A percentile compares a stretch with the other conserved stretches of the same genome.
These are phyloP conservation scores for Epistrophe grossulariae DNA, from an alignment of 2,888 invertebrate species.

Conservation along the genomic window DNA sequence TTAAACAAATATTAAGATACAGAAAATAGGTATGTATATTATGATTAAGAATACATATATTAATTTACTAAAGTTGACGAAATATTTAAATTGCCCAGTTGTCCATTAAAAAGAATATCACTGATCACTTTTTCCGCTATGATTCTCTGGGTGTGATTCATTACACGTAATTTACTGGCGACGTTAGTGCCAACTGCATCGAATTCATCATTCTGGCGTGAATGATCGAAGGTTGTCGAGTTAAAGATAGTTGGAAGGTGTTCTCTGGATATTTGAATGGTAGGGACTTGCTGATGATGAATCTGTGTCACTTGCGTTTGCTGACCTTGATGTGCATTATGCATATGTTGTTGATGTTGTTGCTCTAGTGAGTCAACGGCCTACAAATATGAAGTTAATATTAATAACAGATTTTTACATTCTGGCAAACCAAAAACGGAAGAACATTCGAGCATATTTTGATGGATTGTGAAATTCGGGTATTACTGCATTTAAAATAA, in stretches of 20 bases:
- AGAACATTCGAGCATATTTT: too few relatives aligned
- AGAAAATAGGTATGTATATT: background rate
- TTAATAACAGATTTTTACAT: too few relatives aligned
- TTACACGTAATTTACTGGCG: constrained; percentile 81
- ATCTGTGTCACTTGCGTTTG: constrained; percentile 78
- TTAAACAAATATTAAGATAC: background rate
- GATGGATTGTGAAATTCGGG: too few relatives aligned
- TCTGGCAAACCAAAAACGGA: too few relatives aligned
- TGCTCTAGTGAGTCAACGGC: constrained; percentile 82
- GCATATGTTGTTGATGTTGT: constrained; percentile 81
- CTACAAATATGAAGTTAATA: constrained; percentile 62
- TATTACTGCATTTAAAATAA: too few relatives aligned
- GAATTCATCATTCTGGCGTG: constrained; percentile 81
- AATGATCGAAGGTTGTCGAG: constrained; percentile 79
- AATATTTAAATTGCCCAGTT: constrained; percentile 81
- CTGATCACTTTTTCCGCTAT: constrained; percentile 83
- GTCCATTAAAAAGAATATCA: constrained; percentile 83
- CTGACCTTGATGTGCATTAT: constrained; percentile 79
- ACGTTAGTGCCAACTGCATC: constrained; percentile 83
- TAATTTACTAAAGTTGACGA: constrained; percentile 78
- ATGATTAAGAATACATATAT: background rate
- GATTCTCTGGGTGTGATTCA: constrained; percentile 82
- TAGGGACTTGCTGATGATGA: constrained; percentile 80
- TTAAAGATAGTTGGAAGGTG: constrained; percentile 82
- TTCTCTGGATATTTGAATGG: constrained; percentile 82